Percentiles rank a stretch among this genome's conserved stretches.
These are phyloP conservation scores for Lasaia peninsularis DNA, from an alignment of 1,140 invertebrate species.

Conservation along the genomic window DNA sequence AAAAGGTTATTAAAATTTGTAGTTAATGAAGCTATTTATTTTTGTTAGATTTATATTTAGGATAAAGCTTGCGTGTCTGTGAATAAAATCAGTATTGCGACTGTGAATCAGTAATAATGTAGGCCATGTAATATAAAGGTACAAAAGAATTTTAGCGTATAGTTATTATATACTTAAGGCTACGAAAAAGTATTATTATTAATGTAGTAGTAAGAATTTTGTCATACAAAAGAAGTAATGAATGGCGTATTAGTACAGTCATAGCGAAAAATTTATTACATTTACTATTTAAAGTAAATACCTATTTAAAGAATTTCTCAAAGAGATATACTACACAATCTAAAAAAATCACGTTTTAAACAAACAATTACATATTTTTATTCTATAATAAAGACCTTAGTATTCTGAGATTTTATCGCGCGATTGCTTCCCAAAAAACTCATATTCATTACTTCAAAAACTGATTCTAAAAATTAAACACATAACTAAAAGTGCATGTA, in stretches of 20 bases:
- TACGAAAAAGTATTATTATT: background rate
- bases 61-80: background rate
- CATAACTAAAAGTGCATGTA: too few relatives aligned
- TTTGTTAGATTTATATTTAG: slow-evolving; percentile 8
- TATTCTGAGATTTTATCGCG: too few relatives aligned
- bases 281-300: background rate
- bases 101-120: background rate
- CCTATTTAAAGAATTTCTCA: background rate
- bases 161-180: background rate
- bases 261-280: background rate
- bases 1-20: slow-evolving; percentile 1
- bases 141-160: background rate
- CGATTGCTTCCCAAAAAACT: too few relatives aligned
- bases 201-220: background rate
- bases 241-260: slow-evolving; percentile 1
- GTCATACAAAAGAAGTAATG: background rate
- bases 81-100: slow-evolving; percentile 11
- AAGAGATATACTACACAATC: background rate
- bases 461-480: too few relatives aligned
- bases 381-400: too few relatives aligned
- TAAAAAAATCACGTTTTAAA: background rate
- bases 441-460: too few relatives aligned
- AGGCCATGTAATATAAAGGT: background rate
- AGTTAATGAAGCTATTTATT: slow-evolving; percentile 14
- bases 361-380: too few relatives aligned